A percentile compares a stretch with the other conserved stretches of the same genome.
Evolutionary conservation across 2,113 vertebrate genomes (phyloP).

Genomic region (Fregata magnificens): DNA sequence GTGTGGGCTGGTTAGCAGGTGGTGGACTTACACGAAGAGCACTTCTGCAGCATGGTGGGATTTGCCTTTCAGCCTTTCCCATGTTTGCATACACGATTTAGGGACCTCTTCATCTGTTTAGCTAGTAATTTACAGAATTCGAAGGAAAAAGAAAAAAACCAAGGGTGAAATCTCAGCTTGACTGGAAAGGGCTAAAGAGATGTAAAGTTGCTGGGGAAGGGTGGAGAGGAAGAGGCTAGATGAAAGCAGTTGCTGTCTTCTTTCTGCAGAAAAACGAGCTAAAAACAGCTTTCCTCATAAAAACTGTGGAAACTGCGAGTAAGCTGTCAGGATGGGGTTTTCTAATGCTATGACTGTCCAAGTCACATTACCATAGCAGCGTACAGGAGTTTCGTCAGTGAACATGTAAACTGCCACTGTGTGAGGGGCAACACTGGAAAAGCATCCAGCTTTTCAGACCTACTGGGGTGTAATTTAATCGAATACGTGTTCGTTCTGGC

Average conservation of each 20-base stretch:
- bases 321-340: not conserved
- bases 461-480: not conserved
- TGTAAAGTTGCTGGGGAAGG: not conserved
- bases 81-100: fast-evolving
- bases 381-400: not conserved
- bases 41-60: no score
- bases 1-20: not conserved
- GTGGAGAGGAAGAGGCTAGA: not conserved
- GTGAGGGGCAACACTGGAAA: no score
- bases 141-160: no score
- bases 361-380: not conserved
- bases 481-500: no score
- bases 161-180: no score
- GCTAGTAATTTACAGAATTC: not conserved
- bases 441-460: not conserved
- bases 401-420: not conserved
- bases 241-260: not conserved
- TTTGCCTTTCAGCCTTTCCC: not conserved
- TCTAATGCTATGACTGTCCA: not conserved
- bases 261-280: not conserved
- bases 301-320: not conserved
- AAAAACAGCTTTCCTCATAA: fast-evolving
- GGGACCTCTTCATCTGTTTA: not conserved
- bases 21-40: no score
- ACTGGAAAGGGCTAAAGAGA: not conserved